Percentiles rank a stretch among this genome's conserved stretches.
Evolutionary conservation across 2,113 vertebrate species (phyloP).

Genomic region (Natator depressus): DNA sequence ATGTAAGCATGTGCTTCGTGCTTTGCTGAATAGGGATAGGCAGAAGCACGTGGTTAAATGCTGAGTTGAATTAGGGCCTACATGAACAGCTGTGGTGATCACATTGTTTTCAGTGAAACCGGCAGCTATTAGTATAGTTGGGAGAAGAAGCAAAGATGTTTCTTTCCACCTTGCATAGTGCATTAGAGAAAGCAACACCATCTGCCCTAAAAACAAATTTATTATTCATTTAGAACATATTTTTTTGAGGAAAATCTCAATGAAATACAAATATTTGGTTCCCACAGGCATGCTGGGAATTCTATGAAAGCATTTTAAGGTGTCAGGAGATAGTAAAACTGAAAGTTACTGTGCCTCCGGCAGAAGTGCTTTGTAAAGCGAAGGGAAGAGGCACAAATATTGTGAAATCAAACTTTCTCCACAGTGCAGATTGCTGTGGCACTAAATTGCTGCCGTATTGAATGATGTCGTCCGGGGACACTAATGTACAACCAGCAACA

Average conservation of each 20-base stretch:
- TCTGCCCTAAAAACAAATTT: conserved; percentile 69
- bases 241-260: conserved; percentile 42
- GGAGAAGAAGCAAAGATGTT: conserved; percentile 29
- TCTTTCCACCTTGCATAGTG: conserved; percentile 32
- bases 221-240: conserved; percentile 60
- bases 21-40: neutral
- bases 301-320: neutral
- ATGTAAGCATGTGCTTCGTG: neutral
- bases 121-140: conserved; percentile 8
- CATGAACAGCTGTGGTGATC: neutral
- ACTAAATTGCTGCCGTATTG: accelerated
- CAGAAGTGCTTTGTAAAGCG: neutral
- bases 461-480: neutral
- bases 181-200: conserved; percentile 29
- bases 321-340: neutral
- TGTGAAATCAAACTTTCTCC: neutral
- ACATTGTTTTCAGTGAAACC: conserved; percentile 5
- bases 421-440: accelerated
- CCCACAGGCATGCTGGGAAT: conserved; percentile 20
- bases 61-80: neutral
- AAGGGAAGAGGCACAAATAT: neutral
- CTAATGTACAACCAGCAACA: accelerated
- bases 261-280: conserved; percentile 69
- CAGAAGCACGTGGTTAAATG: neutral
- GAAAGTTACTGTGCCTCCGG: neutral